These are phyloP conservation scores for Bradypus variegatus DNA, from an alignment of 2,797 vertebrate genomes.

Conservation along the genomic window DNA sequence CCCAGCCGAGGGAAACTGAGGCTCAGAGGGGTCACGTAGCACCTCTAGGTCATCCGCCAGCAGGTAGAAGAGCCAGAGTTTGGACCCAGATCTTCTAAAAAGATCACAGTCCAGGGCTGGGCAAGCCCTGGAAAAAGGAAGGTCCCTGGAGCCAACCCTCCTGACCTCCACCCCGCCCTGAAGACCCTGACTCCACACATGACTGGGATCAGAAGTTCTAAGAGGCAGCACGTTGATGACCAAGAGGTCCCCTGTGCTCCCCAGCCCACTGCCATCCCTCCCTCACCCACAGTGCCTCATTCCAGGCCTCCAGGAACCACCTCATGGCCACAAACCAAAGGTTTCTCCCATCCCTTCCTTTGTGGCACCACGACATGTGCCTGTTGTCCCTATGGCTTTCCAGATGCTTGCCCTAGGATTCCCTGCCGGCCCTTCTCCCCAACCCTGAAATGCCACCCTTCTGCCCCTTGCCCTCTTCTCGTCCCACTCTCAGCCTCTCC, in stretches of 20 bases:
- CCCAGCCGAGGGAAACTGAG: background rate
- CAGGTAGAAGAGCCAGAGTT: background rate
- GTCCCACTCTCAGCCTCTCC: background rate
- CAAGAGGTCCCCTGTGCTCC: background rate
- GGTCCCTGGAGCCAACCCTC: background rate
- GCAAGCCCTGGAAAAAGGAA: background rate
- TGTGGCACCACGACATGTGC: rapidly evolving
- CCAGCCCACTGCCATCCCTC: rapidly evolving
- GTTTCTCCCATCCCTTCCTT: background rate
- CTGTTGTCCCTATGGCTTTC: background rate
- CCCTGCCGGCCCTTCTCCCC: background rate
- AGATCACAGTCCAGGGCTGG: no score
- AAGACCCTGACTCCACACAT: background rate
- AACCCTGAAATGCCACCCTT: background rate
- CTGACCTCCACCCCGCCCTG: background rate
- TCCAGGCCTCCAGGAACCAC: background rate
- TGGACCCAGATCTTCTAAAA: background rate
- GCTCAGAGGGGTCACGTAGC: background rate
- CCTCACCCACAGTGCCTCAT: background rate
- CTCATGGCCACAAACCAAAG: background rate
- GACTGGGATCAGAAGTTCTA: no score
- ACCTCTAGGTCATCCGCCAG: background rate
- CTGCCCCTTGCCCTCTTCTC: rapidly evolving
- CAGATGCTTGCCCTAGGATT: rapidly evolving
- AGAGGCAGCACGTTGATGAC: background rate